Evolutionary conservation across 1,140 invertebrate species (phyloP), one percentile per base, ranked within the genome.

Genomic region (Pollicipes pollicipes): DNA sequence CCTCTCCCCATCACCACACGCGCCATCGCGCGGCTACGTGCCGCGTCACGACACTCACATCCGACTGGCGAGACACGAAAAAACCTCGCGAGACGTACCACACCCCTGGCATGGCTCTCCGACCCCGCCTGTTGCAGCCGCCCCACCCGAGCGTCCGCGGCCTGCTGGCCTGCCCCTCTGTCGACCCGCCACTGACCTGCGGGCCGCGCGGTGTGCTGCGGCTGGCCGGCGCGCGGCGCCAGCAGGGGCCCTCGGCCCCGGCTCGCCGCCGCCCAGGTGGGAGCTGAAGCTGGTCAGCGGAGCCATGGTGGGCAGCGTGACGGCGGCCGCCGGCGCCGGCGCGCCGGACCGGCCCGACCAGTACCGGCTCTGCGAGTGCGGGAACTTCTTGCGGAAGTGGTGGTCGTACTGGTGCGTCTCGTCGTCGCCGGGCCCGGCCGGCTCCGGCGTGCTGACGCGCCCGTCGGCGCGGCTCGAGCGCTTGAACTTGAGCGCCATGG

Each of bases 401-500:
- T 64, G 63, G 63, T 64, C 63, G 63, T 64, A 64, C 6, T 27
- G 63, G 63, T 64, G 63, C 63, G 27, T 6, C 6, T 64, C 63
- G 35, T 35, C 35, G 6, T 35, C 35, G 6, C 35, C 45, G 45
- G 66, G 37, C 30, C 27, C 29, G 21, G n/a, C n/a, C n/a, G n/a
- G n/a, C 37, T 45, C 37, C n/a, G n/a, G n/a, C n/a, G n/a, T n/a
- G n/a, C n/a, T n/a, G n/a, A n/a, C 45, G 45, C 27, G 37, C 30
- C 27, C 29, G 21, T 70, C 26, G 68, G 45, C 45, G 45, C 31
- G 31, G 24, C 24, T 28, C 45, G 35, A 35, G 35, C 35, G 35
- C 24, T 37, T 58, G 45, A 37, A 69, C 32, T 69, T 35, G 45
- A 35, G 45, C 27, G 21, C 24, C 78, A 72, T 8, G 76, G 71